A percentile compares a stretch with the other conserved stretches of the same genome.
Conservation (phyloP, 1,140 invertebrate species). For the Aphidius gifuensis region DNA sequence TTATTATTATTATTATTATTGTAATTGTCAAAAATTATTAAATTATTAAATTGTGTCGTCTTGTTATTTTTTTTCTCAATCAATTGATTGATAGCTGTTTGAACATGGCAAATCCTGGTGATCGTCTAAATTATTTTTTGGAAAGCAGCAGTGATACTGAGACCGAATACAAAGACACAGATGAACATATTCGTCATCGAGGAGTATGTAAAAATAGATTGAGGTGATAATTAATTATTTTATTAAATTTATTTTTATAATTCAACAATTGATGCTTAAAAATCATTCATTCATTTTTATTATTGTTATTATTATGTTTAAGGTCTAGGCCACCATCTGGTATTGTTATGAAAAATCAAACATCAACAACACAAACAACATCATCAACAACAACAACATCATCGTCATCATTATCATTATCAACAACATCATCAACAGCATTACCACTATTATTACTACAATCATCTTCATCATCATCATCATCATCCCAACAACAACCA, state of each 20-base stretch:
- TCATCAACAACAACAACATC: no score
- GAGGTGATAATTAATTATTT: constrained; percentile 50
- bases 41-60: not conserved
- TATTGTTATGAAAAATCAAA: no score
- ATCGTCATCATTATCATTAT: no score
- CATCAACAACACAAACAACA: no score
- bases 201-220: constrained; percentile 63
- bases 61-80: constrained; percentile 22
- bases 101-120: constrained; percentile 53
- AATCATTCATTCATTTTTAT: no score
- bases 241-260: not conserved
- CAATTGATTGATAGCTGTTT: constrained; percentile 36
- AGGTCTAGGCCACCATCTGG: no score
- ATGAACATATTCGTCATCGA: constrained; percentile 60
- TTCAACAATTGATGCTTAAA: no score
- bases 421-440: no score
- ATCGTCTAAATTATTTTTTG: constrained; percentile 56
- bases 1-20: constrained; percentile 17
- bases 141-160: constrained; percentile 72
- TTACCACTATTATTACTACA: no score
- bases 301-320: no score
- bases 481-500: no score
- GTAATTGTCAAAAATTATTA: constrained; percentile 11
- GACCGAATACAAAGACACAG: constrained; percentile 63
- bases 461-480: no score